Conservation (phyloP, 2,113 vertebrate genomes). For the Perca schrenkii region DNA sequence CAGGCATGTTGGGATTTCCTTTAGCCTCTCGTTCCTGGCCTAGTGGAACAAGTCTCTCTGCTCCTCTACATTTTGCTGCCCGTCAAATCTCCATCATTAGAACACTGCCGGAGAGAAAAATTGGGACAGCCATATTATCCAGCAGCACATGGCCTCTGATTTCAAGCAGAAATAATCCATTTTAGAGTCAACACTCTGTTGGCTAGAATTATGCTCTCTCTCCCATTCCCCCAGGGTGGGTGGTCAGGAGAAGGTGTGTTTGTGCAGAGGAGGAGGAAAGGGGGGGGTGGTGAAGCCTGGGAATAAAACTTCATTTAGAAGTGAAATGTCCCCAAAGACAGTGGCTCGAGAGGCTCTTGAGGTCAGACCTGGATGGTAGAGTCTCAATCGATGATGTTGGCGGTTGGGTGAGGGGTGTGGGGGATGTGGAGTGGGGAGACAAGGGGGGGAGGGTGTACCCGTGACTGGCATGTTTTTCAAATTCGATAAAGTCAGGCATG, state of each 20-base stretch:
- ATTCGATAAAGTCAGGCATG: conserved; percentile 84
- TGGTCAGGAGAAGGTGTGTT: conserved; percentile 48
- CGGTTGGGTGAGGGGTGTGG: conserved; percentile 12
- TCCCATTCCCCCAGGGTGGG: conserved; percentile 52
- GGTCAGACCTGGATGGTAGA: conserved; percentile 62
- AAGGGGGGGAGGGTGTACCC: conserved; percentile 31
- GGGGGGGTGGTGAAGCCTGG: conserved; percentile 1
- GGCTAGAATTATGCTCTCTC: conserved; percentile 75
- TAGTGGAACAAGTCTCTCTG: conserved; percentile 54
- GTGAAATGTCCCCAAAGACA: conserved; percentile 73
- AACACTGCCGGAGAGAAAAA: conserved; percentile 54
- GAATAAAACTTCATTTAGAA: conserved; percentile 77
- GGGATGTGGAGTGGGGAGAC: not conserved
- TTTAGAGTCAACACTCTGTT: conserved; percentile 79
- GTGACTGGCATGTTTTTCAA: conserved; percentile 82
- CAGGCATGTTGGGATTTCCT: conserved; percentile 62
- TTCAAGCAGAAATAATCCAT: conserved; percentile 84
- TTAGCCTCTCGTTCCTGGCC: conserved; percentile 37
- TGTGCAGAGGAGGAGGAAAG: not conserved
- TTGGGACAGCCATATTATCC: conserved; percentile 73
- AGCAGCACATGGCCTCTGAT: conserved; percentile 75
- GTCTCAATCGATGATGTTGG: conserved; percentile 43
- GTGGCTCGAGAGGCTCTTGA: conserved; percentile 54
- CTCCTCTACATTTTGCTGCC: conserved; percentile 59
- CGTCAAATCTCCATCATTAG: conserved; percentile 71